A percentile compares a stretch with the other conserved stretches of the same genome.
phyloP scores from a whole-genome alignment of 2,113 vertebrate species.

The Notiomystis cincta region DNA sequence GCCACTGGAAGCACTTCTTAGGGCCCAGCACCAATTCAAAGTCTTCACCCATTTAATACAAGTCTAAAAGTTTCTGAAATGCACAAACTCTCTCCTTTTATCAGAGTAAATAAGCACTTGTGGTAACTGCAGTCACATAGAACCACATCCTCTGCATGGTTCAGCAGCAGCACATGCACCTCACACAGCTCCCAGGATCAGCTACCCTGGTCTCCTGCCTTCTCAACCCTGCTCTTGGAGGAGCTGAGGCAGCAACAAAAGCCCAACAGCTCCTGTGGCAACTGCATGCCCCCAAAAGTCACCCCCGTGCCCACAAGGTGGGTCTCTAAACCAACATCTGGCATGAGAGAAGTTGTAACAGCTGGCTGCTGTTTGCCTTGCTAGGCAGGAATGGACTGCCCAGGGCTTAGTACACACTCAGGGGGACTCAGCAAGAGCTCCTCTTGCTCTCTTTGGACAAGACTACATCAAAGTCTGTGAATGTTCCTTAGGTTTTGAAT shows the following conservation, averaged over 20 bases:
- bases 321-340: not conserved
- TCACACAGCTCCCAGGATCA: not conserved
- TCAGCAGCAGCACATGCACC: not conserved
- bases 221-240: not conserved
- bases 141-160: fast-evolving
- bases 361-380: not conserved
- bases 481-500: not conserved
- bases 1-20: not conserved
- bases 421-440: not conserved
- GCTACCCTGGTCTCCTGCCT: not conserved
- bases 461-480: not conserved
- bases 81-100: not conserved
- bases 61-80: not conserved
- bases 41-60: not conserved
- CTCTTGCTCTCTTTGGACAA: not conserved
- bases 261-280: not conserved
- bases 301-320: not conserved
- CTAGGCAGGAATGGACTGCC: not conserved
- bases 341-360: not conserved
- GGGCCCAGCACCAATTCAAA: not conserved
- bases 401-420: not conserved
- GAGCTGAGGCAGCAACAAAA: not conserved
- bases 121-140: not conserved
- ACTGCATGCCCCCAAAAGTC: not conserved
- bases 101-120: not conserved